Base-by-base conservation (phyloP, 2,797 vertebrate species). In the Tarsius wallacei region DNA sequence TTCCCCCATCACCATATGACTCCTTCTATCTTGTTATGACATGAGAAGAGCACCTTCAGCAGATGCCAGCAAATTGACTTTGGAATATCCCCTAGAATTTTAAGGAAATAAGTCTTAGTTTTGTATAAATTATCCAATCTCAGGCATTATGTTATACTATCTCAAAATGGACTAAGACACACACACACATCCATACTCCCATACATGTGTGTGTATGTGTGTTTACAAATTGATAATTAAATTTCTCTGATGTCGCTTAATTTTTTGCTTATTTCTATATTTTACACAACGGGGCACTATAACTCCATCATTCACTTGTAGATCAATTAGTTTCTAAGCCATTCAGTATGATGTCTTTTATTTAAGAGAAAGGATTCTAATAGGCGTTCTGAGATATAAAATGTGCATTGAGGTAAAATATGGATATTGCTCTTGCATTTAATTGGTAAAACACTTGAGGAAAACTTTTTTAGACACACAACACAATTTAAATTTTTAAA, bases 401-500 rank as follows among this genome's bases (percentile, higher is more conserved):
- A 94, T 91, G 68, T 92, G 24, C 71, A 91, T 71, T 93, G 21
- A 96, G 22, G n/a, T 90, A 97, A 97, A 96, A 96, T 95, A 96
- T 4, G 86, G 33, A 93, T 70, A 96, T 53, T 57, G 74, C 87
- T 97, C 95, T 90, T 98, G 33, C 49, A 94, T 93, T 97, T 96
- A 97, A 90, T 95, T 74, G 90, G 68, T 31, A 91, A 96, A 94
- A 84, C 16, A 86, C 57, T 97, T 96, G 80, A 97, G 26, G 26
- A 83, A 96, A 90, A 93, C 19, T 7, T 68, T 89, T 91, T 97
- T 83, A 88, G 63, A 87, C 9, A 94, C 19, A 96, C 93, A 92
- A 91, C 87, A 93, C 59, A 82, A 83, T 97, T 95, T 98, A 94
- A 94, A 73, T 51, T 94, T 70, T 97, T 94, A 96, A 96, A 97